These are phyloP conservation scores for Athalia cordata DNA, from an alignment of 2,888 invertebrate genomes.

Conservation along the genomic window DNA sequence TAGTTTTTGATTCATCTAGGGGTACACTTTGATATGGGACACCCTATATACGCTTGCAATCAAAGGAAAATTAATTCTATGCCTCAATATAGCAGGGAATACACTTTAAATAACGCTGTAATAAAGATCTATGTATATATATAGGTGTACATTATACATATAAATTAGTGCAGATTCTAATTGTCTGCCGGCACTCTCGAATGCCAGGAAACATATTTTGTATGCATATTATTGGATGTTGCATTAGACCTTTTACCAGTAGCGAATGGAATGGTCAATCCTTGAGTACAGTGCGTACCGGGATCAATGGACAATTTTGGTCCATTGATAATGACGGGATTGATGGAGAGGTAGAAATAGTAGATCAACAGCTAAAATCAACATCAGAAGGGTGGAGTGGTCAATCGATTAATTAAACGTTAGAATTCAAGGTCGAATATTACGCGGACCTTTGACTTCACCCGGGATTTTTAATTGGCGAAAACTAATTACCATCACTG, in stretches of 20 bases:
- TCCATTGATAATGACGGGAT: constrained; percentile 29
- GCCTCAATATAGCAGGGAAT: too few relatives aligned
- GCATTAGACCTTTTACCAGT: background rate
- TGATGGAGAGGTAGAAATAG: background rate
- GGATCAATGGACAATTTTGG: constrained; percentile 19
- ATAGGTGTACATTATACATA: too few relatives aligned
- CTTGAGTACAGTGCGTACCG: background rate
- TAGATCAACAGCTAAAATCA: background rate
- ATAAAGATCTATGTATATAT: too few relatives aligned
- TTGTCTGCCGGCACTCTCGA: too few relatives aligned
- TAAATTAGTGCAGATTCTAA: too few relatives aligned
- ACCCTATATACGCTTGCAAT: too few relatives aligned
- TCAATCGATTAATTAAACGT: constrained; percentile 28
- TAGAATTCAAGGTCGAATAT: constrained; percentile 22
- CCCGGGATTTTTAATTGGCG: constrained; percentile 27
- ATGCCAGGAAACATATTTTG: too few relatives aligned
- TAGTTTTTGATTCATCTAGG: too few relatives aligned
- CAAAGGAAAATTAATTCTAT: too few relatives aligned
- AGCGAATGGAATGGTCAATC: background rate
- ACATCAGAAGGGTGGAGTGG: constrained; percentile 11
- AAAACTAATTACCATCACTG: constrained; percentile 16
- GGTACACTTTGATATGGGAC: too few relatives aligned
- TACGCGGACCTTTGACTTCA: background rate
- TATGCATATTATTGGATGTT: background rate
- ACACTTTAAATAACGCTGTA: too few relatives aligned